These are phyloP conservation scores for Donacobius atricapilla DNA, from an alignment of 2,113 vertebrate genomes.

Conservation along the genomic window DNA sequence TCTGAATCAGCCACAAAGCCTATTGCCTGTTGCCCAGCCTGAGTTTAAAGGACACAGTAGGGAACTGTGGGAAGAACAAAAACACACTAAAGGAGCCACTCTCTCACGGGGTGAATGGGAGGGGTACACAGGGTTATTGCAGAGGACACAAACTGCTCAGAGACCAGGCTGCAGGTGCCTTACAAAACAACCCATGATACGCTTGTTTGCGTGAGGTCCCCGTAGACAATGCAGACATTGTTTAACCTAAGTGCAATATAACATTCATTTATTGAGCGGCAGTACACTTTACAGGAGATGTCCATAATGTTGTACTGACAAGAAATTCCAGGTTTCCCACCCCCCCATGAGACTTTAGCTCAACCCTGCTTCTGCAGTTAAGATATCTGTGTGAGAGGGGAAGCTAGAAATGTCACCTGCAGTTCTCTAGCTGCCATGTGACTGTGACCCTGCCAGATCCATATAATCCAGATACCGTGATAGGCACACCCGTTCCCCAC, in stretches of 20 bases:
- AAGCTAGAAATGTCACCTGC: background rate
- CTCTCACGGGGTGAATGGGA: background rate
- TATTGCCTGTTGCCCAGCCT: background rate
- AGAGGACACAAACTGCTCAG: background rate
- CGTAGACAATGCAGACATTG: background rate
- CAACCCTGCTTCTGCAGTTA: background rate
- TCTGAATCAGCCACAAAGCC: background rate
- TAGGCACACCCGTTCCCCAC: background rate
- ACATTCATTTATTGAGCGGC: background rate
- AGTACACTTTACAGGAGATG: background rate
- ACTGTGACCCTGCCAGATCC: background rate
- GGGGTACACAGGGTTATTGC: background rate
- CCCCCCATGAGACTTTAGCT: background rate
- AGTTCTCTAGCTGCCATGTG: background rate
- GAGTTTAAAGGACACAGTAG: background rate
- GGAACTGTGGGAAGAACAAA: background rate
- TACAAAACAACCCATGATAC: background rate
- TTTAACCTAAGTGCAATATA: background rate
- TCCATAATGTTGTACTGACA: background rate
- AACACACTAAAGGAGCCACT: background rate
- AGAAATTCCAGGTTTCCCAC: background rate
- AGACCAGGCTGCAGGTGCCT: constrained; percentile 4
- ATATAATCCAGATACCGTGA: background rate
- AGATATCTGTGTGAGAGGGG: background rate
- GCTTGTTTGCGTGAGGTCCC: background rate